phyloP scores from a whole-genome alignment of 2,888 invertebrate species.

The Itoplectis maculator region DNA sequence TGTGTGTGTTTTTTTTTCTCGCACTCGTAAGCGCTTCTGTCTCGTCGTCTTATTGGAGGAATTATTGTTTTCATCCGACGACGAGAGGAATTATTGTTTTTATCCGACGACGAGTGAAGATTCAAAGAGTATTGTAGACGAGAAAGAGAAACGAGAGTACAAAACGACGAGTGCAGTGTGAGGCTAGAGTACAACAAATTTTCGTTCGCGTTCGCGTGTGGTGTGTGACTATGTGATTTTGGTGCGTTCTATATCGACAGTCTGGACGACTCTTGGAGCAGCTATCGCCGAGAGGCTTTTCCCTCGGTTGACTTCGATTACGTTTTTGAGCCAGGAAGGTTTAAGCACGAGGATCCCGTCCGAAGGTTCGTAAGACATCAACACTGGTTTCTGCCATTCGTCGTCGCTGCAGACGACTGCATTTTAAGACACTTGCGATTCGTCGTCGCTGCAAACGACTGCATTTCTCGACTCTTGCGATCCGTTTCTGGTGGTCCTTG shows the following conservation, averaged over 20 bases:
- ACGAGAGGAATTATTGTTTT: too few relatives aligned
- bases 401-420: background rate
- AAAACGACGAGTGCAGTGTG: constrained; percentile 63
- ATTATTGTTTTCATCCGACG: too few relatives aligned
- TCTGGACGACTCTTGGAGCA: too few relatives aligned
- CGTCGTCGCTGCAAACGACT: too few relatives aligned
- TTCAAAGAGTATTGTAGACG: too few relatives aligned
- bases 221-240: constrained; percentile 72
- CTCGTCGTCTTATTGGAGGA: too few relatives aligned
- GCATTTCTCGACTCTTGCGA: background rate
- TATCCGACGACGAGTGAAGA: too few relatives aligned
- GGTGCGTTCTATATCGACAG: constrained; percentile 50
- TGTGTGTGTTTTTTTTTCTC: background rate
- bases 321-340: constrained; percentile 43
- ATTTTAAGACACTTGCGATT: too few relatives aligned
- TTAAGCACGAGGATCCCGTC: constrained; percentile 43
- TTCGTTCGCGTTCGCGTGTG: constrained; percentile 51
- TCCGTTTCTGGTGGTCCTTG: background rate
- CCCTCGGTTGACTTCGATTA: constrained; percentile 45
- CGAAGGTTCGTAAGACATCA: constrained; percentile 50
- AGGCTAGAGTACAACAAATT: constrained; percentile 22
- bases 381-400: background rate
- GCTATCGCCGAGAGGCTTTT: constrained; percentile 53
- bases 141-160: background rate
- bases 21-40: too few relatives aligned